These are phyloP conservation scores for Micrastur ruficollis DNA, from an alignment of 2,797 vertebrate genomes.

Conservation along the genomic window DNA sequence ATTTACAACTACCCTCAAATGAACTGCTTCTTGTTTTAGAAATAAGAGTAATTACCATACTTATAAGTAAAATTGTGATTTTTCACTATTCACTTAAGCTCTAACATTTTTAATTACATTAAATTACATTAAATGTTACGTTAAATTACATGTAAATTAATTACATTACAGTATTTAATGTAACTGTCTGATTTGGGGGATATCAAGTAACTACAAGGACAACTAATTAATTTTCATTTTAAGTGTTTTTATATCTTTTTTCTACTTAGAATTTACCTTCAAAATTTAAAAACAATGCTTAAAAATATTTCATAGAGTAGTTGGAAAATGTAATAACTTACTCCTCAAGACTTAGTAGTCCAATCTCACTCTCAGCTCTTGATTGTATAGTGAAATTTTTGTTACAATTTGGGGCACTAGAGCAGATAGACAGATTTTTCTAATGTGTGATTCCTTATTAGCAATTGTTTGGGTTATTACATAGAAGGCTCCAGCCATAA, in stretches of 20 bases:
- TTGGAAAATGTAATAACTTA: not conserved
- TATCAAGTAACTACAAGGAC: not conserved
- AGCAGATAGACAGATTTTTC: not conserved
- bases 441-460: not conserved
- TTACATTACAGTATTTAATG: not conserved
- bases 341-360: not conserved
- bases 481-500: not conserved
- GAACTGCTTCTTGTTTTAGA: not conserved
- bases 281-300: not conserved
- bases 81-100: not conserved
- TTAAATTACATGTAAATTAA: not conserved
- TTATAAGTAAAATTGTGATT: not conserved
- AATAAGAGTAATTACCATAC: not conserved
- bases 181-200: not conserved
- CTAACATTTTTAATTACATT: not conserved
- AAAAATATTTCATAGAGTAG: not conserved
- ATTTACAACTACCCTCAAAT: not conserved
- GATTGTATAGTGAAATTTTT: not conserved
- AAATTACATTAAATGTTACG: not conserved
- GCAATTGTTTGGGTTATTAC: not conserved
- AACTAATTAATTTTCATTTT: not conserved
- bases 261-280: not conserved
- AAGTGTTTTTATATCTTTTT: not conserved
- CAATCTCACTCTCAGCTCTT: not conserved
- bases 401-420: not conserved